Evolutionary conservation across 2,888 invertebrate species (phyloP).

Genomic region (Lathronympha strigana): DNA sequence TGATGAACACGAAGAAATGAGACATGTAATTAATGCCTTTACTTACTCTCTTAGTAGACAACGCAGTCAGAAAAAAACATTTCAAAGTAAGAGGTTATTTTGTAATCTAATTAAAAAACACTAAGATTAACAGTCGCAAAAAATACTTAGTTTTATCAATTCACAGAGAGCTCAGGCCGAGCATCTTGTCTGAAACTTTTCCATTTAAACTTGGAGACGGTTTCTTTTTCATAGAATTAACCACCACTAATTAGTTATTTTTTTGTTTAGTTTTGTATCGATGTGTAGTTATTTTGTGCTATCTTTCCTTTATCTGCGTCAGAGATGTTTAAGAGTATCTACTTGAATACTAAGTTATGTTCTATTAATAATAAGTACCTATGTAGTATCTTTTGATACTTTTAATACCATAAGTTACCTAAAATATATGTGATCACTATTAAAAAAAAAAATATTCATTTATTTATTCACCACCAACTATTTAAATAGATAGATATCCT

Average conservation of each 20-base stretch:
- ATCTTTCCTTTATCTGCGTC: not conserved
- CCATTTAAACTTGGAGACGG: constrained; percentile 64
- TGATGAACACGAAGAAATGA: too few relatives aligned
- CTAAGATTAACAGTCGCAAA: constrained; percentile 49
- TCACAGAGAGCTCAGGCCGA: constrained; percentile 57
- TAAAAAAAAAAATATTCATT: too few relatives aligned
- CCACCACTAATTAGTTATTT: constrained; percentile 43
- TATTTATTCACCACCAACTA: too few relatives aligned
- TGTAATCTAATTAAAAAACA: constrained; percentile 35
- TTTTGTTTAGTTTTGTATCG: constrained; percentile 35
- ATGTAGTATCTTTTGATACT: too few relatives aligned
- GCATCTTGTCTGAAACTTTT: constrained; percentile 70
- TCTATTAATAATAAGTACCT: too few relatives aligned
- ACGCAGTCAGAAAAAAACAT: not conserved
- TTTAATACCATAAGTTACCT: too few relatives aligned
- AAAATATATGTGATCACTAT: too few relatives aligned
- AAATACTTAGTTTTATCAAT: constrained; percentile 59
- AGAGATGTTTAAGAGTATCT: constrained; percentile 13
- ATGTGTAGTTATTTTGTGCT: not conserved
- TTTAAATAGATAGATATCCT: too few relatives aligned
- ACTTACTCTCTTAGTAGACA: too few relatives aligned
- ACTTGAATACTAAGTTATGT: too few relatives aligned
- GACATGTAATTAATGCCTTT: too few relatives aligned
- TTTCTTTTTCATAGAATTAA: constrained; percentile 47
- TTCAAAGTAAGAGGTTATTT: not conserved